These are phyloP conservation scores for Nephrotoma appendiculata DNA, from an alignment of 2,888 invertebrate species.

Conservation along the genomic window DNA sequence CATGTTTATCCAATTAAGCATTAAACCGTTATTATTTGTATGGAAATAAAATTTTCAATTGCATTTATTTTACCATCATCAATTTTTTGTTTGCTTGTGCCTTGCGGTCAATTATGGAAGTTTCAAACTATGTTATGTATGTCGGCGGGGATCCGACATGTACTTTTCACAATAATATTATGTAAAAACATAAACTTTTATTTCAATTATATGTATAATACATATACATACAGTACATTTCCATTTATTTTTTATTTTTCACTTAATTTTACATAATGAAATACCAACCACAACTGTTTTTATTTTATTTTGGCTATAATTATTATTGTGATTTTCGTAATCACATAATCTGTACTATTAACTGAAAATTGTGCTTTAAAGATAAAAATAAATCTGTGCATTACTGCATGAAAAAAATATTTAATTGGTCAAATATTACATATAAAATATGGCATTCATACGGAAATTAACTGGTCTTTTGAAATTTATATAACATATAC, in stretches of 20 bases:
- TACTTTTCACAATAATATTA: background rate
- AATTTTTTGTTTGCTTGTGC: background rate
- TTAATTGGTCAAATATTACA: no score
- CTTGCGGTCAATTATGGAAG: background rate
- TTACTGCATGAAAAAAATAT: no score
- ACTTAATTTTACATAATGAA: background rate
- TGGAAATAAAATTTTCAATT: background rate
- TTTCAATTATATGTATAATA: background rate
- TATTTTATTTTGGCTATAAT: background rate
- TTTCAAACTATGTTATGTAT: background rate
- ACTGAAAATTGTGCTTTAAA: no score
- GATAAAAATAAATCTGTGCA: no score
- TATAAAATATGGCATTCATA: no score
- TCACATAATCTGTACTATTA: background rate
- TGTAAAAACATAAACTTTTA: background rate
- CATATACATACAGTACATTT: background rate
- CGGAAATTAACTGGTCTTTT: no score
- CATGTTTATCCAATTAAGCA: background rate
- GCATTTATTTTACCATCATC: background rate
- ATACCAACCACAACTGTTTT: background rate
- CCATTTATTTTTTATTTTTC: background rate
- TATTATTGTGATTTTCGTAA: background rate
- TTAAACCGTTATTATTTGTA: background rate
- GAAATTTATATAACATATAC: no score
- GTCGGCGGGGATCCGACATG: background rate